Base-by-base conservation (phyloP, 1,140 invertebrate genomes). In the Gryllus bimaculatus region DNA sequence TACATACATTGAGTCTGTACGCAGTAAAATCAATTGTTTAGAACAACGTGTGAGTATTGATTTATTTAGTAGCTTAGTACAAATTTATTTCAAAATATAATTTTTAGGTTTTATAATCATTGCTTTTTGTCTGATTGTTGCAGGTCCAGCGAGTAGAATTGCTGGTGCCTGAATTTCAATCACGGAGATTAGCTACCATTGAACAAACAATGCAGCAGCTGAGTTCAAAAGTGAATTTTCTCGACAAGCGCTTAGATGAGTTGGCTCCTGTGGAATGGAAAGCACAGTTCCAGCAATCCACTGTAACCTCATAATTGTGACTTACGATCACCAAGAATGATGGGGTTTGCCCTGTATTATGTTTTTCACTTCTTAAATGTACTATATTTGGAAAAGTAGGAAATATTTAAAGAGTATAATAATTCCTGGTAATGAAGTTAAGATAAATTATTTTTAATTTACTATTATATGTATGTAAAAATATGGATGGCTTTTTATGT, bases 231-330 rank as follows among this genome's bases (percentile, higher is more conserved):
- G 74, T 79, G 20, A 6, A 76, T 7, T 76, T 79, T 48, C 74
- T 79, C n/a, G 75, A 77, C 26, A 76, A 77, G 15, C 74, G 79
- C 47, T 20, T 79, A 6, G 79, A 79, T 77, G 79, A 79, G 13
- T 73, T 76, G 39, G 79, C n/a, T 8, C 74, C 79, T 7, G 10
- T 47, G 18, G 79, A 79, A 49, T 79, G 79, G 79, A 79, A 77
- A n/a, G 79, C 20, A 8, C 74, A 73, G 4, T 47, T 54, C 15
- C 74, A 79, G 47, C 47, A 66, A 77, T 47, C 79, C 6, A 10
- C 47, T 13, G 20, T 75, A 6, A 47, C 20, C 10, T 66, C 54
- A 66, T 66, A 66, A 66, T 66, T 13, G 54, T 2, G 26, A 39
- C 26, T 39, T 39, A 39, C 5, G 26, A 39, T 1, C 26, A 39